A percentile compares a stretch with the other conserved stretches of the same genome.
Conservation (phyloP, 2,888 invertebrate genomes). For the Himalopsyche tibetana region DNA sequence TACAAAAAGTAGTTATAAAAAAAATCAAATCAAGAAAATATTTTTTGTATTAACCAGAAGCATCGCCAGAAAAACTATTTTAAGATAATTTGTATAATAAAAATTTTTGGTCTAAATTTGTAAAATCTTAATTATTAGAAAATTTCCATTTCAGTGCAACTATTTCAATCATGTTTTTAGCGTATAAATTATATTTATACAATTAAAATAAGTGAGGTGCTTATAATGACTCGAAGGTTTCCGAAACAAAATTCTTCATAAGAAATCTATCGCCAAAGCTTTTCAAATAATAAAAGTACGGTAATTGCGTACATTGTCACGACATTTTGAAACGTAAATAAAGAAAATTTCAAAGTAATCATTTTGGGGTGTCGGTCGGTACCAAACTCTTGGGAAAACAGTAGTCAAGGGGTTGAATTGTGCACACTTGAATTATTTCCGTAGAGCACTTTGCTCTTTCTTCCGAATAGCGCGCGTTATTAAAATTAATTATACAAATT, state of each 20-base stretch:
- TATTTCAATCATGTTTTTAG: too few relatives aligned
- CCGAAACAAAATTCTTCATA: neutral
- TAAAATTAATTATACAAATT: constrained; percentile 58
- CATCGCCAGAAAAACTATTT: too few relatives aligned
- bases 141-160: too few relatives aligned
- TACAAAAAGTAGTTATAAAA: too few relatives aligned
- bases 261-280: neutral
- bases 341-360: constrained; percentile 8
- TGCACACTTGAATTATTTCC: constrained; percentile 49
- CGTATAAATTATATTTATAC: too few relatives aligned
- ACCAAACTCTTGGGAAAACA: neutral
- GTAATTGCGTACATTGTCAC: neutral
- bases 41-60: too few relatives aligned
- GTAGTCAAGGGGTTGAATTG: constrained; percentile 50
- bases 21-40: too few relatives aligned
- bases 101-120: too few relatives aligned
- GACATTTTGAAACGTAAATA: constrained; percentile 6
- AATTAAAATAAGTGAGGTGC: too few relatives aligned
- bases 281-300: neutral
- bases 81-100: too few relatives aligned
- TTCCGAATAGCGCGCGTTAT: constrained; percentile 43
- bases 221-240: too few relatives aligned
- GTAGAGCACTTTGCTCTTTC: constrained; percentile 28
- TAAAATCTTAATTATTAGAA: too few relatives aligned
- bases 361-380: neutral